Conservation (phyloP, 2,888 invertebrate genomes). For the Melikaiella ostensackeni region DNA sequence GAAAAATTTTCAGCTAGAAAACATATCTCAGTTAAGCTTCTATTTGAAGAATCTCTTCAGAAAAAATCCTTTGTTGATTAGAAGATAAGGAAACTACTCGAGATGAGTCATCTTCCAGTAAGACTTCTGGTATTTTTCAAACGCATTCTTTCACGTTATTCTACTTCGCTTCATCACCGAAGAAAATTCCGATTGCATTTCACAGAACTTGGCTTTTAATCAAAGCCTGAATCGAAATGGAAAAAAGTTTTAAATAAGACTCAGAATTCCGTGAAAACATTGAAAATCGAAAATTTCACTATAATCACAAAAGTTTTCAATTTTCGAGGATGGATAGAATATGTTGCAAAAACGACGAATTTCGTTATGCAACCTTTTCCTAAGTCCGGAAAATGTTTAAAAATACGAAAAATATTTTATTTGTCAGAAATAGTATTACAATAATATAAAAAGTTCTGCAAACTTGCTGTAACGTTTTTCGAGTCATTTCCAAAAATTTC, state of each 20-base stretch:
- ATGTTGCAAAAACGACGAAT: no score
- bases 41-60: not conserved
- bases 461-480: no score
- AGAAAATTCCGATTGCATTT: conserved; percentile 15
- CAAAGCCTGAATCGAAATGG: not conserved
- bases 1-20: not conserved
- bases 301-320: no score
- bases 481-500: no score
- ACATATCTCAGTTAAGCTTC: not conserved
- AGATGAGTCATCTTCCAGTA: conserved; percentile 27
- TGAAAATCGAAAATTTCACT: no score
- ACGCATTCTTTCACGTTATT: conserved; percentile 13
- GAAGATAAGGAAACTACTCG: not conserved
- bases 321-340: no score
- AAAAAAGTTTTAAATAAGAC: not conserved
- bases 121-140: conserved; percentile 27
- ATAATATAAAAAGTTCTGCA: no score
- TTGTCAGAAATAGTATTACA: no score
- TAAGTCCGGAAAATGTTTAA: no score
- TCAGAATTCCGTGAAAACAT: no score
- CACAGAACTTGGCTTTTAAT: conserved; percentile 2
- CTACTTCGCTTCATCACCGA: not conserved
- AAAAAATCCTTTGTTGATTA: conserved; percentile 8
- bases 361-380: no score
- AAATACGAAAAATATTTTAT: no score